A percentile compares a stretch with the other conserved stretches of the same genome.
These are phyloP conservation scores for Heteromurus nitidus DNA, from an alignment of 2,888 invertebrate genomes.

Conservation along the genomic window DNA sequence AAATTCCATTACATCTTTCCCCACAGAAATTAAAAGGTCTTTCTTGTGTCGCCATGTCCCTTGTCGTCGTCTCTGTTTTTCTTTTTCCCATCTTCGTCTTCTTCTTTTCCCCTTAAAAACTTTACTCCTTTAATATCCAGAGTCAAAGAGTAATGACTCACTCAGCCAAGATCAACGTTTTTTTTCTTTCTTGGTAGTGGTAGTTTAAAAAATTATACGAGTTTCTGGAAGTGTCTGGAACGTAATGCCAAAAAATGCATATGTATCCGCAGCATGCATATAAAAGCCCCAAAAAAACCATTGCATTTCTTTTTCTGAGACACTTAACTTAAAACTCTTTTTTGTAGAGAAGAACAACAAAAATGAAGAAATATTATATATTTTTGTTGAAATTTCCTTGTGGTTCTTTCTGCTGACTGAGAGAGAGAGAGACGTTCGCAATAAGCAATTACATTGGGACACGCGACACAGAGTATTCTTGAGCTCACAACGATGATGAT, in stretches of 20 bases:
- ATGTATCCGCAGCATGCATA: too few species aligned
- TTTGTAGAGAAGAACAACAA: not conserved
- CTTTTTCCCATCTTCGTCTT: not conserved
- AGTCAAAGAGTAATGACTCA: conserved; percentile 46
- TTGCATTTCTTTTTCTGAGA: not conserved
- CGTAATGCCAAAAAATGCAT: too few species aligned
- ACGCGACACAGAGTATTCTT: not conserved
- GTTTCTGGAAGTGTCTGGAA: too few species aligned
- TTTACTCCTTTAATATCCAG: not conserved
- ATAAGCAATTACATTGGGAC: not conserved
- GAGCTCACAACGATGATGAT: conserved; percentile 7
- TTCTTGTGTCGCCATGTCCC: conserved; percentile 34
- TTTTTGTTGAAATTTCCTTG: not conserved
- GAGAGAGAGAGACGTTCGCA: not conserved
- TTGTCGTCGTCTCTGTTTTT: conserved; percentile 32
- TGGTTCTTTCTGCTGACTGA: not conserved
- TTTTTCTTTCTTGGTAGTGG: conserved; percentile 13
- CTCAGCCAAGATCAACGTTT: conserved; percentile 49
- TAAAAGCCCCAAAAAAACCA: too few species aligned
- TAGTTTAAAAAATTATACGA: too few species aligned
- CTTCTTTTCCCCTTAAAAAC: not conserved
- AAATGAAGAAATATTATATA: not conserved
- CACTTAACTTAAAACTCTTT: not conserved
- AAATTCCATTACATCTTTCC: conserved; percentile 52
- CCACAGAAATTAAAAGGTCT: conserved; percentile 50